A percentile compares a stretch with the other conserved stretches of the same genome.
Conservation (phyloP, 2,888 invertebrate species). For the Eristalis arbustorum region DNA sequence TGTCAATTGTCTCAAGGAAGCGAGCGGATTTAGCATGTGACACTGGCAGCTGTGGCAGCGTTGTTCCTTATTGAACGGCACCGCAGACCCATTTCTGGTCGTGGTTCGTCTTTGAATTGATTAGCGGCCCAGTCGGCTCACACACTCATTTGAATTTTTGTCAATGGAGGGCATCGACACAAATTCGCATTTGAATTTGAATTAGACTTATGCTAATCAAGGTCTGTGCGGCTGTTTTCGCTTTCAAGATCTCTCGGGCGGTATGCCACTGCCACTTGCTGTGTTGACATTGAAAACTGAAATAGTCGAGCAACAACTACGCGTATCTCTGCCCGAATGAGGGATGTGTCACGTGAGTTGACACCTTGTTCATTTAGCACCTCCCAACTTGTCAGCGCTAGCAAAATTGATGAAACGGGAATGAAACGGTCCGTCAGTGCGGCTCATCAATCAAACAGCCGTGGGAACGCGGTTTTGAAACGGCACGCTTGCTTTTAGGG, state of each 20-base stretch:
- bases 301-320: background rate
- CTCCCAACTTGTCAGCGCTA: background rate
- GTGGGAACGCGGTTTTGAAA: background rate
- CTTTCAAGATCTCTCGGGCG: background rate
- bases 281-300: background rate
- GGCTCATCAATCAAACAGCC: background rate
- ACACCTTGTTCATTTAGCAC: background rate
- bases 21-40: background rate
- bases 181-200: constrained; percentile 13
- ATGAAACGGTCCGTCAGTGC: background rate
- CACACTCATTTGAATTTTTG: constrained; percentile 18
- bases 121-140: constrained; percentile 8
- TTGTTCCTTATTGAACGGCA: background rate
- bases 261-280: constrained; percentile 5
- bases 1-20: constrained; percentile 28
- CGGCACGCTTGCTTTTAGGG: background rate
- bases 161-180: constrained; percentile 14
- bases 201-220: constrained; percentile 42
- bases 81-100: background rate
- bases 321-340: background rate
- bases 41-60: background rate
- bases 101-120: constrained; percentile 11
- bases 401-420: background rate
- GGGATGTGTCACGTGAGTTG: background rate
- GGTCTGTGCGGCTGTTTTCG: background rate